Conservation (phyloP, 35 echinoderm and acorn worm genomes). For the Nesometra sesokonis region DNA sequence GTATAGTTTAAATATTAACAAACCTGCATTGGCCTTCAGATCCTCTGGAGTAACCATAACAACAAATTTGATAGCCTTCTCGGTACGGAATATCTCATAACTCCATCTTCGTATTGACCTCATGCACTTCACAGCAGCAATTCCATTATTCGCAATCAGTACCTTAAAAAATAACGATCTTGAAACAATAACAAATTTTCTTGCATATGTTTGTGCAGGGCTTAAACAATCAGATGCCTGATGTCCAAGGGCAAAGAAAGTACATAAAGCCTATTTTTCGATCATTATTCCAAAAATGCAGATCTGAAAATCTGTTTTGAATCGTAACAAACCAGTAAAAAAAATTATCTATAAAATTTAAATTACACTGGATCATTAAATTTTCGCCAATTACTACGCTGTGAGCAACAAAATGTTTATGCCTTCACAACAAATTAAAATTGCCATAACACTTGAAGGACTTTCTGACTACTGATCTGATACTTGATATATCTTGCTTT, state of each 20-base stretch:
- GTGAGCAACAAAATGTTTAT: too few relatives aligned
- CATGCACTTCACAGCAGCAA: conserved; percentile 99
- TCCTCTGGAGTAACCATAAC: conserved; percentile 99
- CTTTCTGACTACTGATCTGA: too few relatives aligned
- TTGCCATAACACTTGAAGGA: too few relatives aligned
- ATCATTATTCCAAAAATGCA: too few relatives aligned
- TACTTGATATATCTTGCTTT: too few relatives aligned
- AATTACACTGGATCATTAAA: too few relatives aligned
- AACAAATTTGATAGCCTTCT: conserved; percentile 88
- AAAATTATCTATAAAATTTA: too few relatives aligned
- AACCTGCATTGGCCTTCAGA: conserved; percentile 94
- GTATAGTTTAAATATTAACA: background rate
- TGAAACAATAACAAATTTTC: background rate
- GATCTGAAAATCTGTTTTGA: too few relatives aligned
- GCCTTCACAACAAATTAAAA: too few relatives aligned
- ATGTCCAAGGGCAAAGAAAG: background rate
- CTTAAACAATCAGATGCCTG: too few relatives aligned
- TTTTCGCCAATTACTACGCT: too few relatives aligned
- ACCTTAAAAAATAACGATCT: conserved; percentile 40
- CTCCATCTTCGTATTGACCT: conserved; percentile 93
- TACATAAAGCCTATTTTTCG: background rate
- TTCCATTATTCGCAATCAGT: conserved; percentile 94
- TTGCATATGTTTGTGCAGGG: background rate
- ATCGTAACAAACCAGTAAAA: too few relatives aligned
- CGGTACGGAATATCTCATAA: conserved; percentile 90